Base-by-base conservation (phyloP, 2,113 vertebrate genomes). In the Falco punctatus region DNA sequence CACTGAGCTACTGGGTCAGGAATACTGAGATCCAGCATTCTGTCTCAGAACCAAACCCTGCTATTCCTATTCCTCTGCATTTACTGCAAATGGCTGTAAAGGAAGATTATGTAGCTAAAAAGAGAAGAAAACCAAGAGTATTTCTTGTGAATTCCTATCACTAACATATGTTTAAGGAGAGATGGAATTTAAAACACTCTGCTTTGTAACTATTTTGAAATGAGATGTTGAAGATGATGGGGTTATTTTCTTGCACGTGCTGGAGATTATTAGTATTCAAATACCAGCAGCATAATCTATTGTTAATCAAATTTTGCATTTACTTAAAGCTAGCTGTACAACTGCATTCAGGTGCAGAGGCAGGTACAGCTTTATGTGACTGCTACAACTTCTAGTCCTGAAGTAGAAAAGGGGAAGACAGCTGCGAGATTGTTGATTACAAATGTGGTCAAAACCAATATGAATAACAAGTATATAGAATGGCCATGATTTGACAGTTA, bases 121-220 rank as follows among this genome's bases (percentile, higher is more conserved):
- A 88, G n/a, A 91, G 51, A 77, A 38, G 66, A 93, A 94, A 91
- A 49, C 14, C 12, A 70, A n/a, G 58, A 86, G 42, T 89, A 89
- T 87, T 81, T 92, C 61, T 83, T 96, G 71, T 88, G 77, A 87
- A 70, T 71, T 73, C 65, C 83, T 94, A 67, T 79, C 81, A 66
- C 30, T 90, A 54, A 62, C 22, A 33, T 35, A 40, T 59, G 62
- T 83, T 88, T 91, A 51, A 83, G 92, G 75, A 70, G 75, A 82
- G 91, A 93, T 79, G 64, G 42, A 30, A 79, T 72, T 82, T 80
- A 58, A 95, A 94, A 93, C 5, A 10, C 64, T 71, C 52, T 80
- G 38, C 58, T 80, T 91, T 66, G 13, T 81, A 91, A 80, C 26
- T 75, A 11, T 75, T 80, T 86, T 95, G 49, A 92, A 93, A 71